Conservation (phyloP, 2,113 vertebrate genomes). For the Ceuthmochares aereus region DNA sequence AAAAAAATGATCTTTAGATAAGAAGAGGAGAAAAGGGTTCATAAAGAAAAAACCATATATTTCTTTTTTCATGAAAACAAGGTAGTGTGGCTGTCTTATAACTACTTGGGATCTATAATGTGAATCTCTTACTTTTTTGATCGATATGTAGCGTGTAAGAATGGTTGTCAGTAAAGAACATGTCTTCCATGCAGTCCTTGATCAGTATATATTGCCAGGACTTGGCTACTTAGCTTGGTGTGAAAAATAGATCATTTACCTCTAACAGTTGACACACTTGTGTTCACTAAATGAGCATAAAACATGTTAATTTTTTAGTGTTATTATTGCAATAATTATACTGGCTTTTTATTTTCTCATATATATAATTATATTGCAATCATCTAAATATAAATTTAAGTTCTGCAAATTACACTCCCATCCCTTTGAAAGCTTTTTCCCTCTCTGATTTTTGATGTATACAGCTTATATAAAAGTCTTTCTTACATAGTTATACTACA, state of each 20-base stretch:
- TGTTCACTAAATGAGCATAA: background rate
- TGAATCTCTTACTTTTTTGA: background rate
- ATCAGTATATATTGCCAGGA: background rate
- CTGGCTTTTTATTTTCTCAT: background rate
- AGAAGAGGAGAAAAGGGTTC: background rate
- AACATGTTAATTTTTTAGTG: background rate
- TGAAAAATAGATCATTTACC: background rate
- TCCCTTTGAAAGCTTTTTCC: background rate
- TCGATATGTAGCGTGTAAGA: rapidly evolving
- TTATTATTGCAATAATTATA: background rate
- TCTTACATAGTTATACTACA: background rate
- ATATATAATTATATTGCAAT: background rate
- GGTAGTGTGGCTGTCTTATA: background rate
- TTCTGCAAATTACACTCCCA: background rate
- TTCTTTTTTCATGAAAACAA: background rate
- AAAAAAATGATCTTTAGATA: background rate
- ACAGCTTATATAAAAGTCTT: background rate
- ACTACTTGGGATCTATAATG: background rate
- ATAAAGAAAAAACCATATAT: background rate
- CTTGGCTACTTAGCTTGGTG: background rate
- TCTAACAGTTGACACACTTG: background rate
- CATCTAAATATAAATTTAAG: background rate
- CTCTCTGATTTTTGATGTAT: background rate
- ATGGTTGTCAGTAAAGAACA: background rate
- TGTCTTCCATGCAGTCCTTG: background rate